Evolutionary conservation across 2,113 vertebrate species (phyloP).

Genomic region (Nycticryphes semicollaris): DNA sequence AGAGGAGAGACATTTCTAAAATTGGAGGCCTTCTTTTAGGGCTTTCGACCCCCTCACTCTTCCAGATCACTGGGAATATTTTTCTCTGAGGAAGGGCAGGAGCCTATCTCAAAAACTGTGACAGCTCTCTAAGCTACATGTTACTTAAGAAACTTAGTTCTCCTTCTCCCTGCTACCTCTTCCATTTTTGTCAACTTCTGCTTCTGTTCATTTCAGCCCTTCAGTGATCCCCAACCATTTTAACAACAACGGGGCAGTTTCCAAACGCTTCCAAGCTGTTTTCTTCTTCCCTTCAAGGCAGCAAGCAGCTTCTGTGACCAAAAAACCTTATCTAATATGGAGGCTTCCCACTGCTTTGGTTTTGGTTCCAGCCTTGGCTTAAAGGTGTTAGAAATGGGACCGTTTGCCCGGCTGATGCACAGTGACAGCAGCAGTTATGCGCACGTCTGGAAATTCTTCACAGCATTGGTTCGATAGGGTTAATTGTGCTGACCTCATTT

Average conservation of each 20-base stretch:
- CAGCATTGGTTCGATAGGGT: background rate
- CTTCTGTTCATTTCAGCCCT: background rate
- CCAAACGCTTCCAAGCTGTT: background rate
- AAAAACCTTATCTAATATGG: background rate
- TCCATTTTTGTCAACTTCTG: background rate
- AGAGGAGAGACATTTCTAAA: slow-evolving; percentile 46
- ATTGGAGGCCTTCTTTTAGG: background rate
- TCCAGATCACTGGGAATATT: background rate
- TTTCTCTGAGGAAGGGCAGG: slow-evolving; percentile 16
- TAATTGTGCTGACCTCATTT: slow-evolving; percentile 45
- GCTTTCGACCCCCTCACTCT: slow-evolving; percentile 30
- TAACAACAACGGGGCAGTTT: background rate
- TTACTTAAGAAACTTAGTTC: background rate
- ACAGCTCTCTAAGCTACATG: background rate
- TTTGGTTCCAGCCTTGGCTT: background rate
- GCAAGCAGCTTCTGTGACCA: background rate
- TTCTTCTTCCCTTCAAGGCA: background rate
- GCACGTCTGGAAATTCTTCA: background rate
- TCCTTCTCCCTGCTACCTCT: background rate
- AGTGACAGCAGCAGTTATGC: background rate
- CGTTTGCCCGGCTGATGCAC: background rate
- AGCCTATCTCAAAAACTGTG: slow-evolving; percentile 1
- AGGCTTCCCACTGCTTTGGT: background rate
- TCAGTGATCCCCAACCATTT: background rate
- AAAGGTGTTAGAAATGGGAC: background rate